Base-by-base conservation (phyloP, 2,888 invertebrate species). In the Clitarchus hookeri region DNA sequence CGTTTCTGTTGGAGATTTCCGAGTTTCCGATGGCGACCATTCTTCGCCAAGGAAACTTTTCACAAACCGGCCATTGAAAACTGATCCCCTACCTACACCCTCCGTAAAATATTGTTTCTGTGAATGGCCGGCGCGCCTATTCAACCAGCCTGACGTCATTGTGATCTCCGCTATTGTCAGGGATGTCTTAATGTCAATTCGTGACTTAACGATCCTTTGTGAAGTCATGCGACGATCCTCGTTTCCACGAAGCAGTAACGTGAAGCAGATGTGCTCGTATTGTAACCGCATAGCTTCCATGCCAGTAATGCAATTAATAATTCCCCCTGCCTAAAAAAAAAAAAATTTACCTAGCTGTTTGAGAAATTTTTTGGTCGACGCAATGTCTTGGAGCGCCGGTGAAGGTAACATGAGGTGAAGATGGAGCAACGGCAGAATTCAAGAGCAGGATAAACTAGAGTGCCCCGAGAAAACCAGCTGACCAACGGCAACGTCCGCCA, bases 171-270 rank as follows among this genome's bases (percentile, higher is more conserved):
- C 65, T 9, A 9, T 65, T 65, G 65, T 65, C 65, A 65, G 65
- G 65, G 65, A 65, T 65, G 65, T 65, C 65, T 65, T n/a, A 65
- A 65, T 65, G 65, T n/a, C 65, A 23, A 65, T 65, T 65, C 65
- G 8, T 65, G 65, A 65, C 65, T 65, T 65, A n/a, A n/a, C 65
- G n/a, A n/a, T 19, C 23, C 65, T 8, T 65, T 16, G 65, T 19
- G 65, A 23, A 65, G 65, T 65, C 23, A 23, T n/a, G 65, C 65
- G 19, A 23, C n/a, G 65, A 11, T 65, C 19, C 65, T 65, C 23
- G 65, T 65, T 65, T n/a, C 65, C 65, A 65, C 65, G 13, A 23
- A 19, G 23, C 1, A 19, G 65, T n/a, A 65, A 65, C 16, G 65
- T 23, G 19, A 8, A 23, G 19, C 53, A 53, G 8, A 19, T 65